Evolutionary conservation across 2,888 invertebrate species (phyloP).

Genomic region (Anaspis maculata): DNA sequence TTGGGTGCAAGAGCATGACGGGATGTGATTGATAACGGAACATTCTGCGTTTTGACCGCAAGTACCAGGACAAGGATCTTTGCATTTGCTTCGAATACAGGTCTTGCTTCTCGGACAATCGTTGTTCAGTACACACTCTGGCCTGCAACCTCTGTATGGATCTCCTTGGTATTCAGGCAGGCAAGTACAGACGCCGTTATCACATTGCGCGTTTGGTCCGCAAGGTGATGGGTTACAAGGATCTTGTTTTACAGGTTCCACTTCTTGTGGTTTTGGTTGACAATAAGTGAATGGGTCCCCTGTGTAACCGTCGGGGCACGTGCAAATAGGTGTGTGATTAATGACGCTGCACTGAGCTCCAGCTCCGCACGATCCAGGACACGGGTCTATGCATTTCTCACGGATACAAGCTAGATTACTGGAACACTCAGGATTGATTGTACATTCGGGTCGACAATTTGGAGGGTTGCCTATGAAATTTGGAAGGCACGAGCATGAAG

Average conservation of each 20-base stretch:
- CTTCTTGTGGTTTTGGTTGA: slow-evolving; percentile 40
- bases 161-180: slow-evolving; percentile 67
- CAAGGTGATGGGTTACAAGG: slow-evolving; percentile 52
- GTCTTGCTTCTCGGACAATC: slow-evolving; percentile 65
- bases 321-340: slow-evolving; percentile 62
- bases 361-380: slow-evolving; percentile 56
- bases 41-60: slow-evolving; percentile 72
- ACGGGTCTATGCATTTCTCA: slow-evolving; percentile 52
- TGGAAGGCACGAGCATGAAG: slow-evolving; percentile 54
- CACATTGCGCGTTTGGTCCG: slow-evolving; percentile 66
- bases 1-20: slow-evolving; percentile 63
- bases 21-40: slow-evolving; percentile 67
- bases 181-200: slow-evolving; percentile 62
- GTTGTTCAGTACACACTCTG: slow-evolving; percentile 69
- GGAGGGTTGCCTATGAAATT: slow-evolving; percentile 56
- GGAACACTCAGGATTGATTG: slow-evolving; percentile 54
- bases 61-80: slow-evolving; percentile 69
- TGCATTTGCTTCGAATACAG: slow-evolving; percentile 65
- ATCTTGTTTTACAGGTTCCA: slow-evolving; percentile 31
- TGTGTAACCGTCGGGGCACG: slow-evolving; percentile 52
- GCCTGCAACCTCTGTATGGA: slow-evolving; percentile 68
- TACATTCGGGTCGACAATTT: slow-evolving; percentile 58
- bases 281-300: slow-evolving; percentile 58
- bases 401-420: slow-evolving; percentile 50
- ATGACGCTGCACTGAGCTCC: slow-evolving; percentile 56